These are phyloP conservation scores for Chinchilla lanigera DNA, from an alignment of 2,113 vertebrate species.

Conservation along the genomic window DNA sequence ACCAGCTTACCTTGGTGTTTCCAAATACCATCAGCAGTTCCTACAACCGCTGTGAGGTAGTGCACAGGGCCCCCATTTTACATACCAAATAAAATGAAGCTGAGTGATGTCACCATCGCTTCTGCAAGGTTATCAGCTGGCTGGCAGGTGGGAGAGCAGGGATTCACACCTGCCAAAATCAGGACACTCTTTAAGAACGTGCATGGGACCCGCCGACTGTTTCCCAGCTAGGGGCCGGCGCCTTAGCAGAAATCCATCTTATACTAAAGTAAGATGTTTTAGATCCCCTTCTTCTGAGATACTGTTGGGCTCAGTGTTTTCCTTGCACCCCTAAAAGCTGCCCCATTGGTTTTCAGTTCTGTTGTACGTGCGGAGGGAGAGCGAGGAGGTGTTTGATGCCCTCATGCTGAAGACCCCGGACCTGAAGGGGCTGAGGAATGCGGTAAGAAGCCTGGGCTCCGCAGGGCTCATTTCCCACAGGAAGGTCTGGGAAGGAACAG, in stretches of 20 bases:
- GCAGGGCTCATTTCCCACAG: constrained; percentile 3
- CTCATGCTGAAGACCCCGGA: constrained; percentile 97
- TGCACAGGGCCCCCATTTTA: background rate
- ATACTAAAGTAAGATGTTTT: too few relatives aligned
- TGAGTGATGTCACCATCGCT: background rate
- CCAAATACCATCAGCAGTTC: background rate
- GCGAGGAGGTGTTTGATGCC: constrained; percentile 97
- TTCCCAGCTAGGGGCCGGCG: background rate
- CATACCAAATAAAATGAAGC: background rate
- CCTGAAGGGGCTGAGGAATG: constrained; percentile 93
- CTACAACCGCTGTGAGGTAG: background rate
- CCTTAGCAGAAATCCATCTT: background rate
- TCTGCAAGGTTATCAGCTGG: background rate
- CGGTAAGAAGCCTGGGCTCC: constrained; percentile 88
- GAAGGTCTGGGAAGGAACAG: background rate
- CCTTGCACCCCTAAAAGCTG: background rate
- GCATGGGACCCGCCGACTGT: rapidly evolving
- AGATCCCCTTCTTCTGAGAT: background rate
- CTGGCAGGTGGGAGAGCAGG: background rate
- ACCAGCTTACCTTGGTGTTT: background rate
- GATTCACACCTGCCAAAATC: background rate
- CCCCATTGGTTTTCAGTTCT: constrained; percentile 88
- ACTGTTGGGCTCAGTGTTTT: rapidly evolving
- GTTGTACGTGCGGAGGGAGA: constrained; percentile 93
- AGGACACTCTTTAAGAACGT: background rate